Base-by-base conservation (phyloP, 2,797 vertebrate genomes). In the Propithecus deckenii region DNA sequence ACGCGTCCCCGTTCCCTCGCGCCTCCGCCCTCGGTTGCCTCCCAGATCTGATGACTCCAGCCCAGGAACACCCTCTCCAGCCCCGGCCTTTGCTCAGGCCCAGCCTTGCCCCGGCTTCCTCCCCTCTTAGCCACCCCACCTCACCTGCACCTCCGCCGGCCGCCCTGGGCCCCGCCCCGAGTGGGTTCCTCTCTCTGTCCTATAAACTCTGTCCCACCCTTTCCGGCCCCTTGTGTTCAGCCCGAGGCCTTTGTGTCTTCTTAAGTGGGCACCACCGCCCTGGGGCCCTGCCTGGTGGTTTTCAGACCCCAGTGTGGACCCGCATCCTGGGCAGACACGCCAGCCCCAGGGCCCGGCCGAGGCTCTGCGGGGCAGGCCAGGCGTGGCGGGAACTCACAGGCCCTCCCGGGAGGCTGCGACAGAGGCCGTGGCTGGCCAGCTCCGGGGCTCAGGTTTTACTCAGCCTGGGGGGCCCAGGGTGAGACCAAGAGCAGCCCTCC, bases 321-420 rank as follows among this genome's bases (percentile, higher is more conserved):
- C 23, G 59, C 55, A 2, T 28, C 57, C 20, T 2, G 22, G 43
- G 7, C 1, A 3, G 18, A 18, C 8, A 32, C 1, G 0, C 52
- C 2, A 15, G 35, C 0, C 1, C 23, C n/a, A 14, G 12, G 43
- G 32, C 14, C 50, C 18, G 2, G 0, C 28, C 20, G 30, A 89
- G 12, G 14, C 84, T 1, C 5, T 10, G 0, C 7, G 0, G 15
- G 13, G 0, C 63, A 18, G 46, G 25, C 4, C 8, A 0, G 3
- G 22, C 0, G 13, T 23, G 50, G 28, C n/a, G 1, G 79, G 15
- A 57, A 50, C 43, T 41, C 25, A 15, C 65, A 17, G 10, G 78
- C 23, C 4, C 1, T 28, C 32, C 79, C 4, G 0, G 14, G 72
- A 35, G 2, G 22, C 74, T 35, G 32, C 2, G 28, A 23, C 0